Evolutionary conservation across 2,113 vertebrate species (phyloP).

Genomic region (Typhlomys cinereus): DNA sequence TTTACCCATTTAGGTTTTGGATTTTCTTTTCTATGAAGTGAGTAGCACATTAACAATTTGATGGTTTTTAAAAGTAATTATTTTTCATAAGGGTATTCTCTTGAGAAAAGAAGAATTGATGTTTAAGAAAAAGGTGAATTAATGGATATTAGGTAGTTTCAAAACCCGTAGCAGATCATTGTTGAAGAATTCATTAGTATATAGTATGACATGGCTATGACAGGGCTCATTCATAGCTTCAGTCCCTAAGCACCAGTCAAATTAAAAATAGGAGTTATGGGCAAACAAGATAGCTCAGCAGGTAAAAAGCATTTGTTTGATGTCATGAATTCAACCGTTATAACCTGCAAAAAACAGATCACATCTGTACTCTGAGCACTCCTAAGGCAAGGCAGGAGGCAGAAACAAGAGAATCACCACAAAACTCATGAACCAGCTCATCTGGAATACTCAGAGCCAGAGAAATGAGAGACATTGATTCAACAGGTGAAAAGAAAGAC

Average conservation of each 20-base stretch:
- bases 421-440: too few species aligned
- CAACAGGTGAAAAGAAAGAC: too few species aligned
- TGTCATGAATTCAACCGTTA: too few species aligned
- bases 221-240: constrained; percentile 20
- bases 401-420: too few species aligned
- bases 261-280: constrained; percentile 27
- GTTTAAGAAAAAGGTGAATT: constrained; percentile 67
- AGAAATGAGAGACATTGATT: too few species aligned
- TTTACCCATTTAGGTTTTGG: constrained; percentile 1
- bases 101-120: constrained; percentile 58
- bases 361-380: not conserved
- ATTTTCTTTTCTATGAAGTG: constrained; percentile 25
- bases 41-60: constrained; percentile 15
- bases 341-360: not conserved
- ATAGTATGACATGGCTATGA: not conserved
- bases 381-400: not conserved
- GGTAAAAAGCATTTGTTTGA: too few species aligned
- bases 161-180: constrained; percentile 46
- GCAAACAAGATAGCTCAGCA: too few species aligned
- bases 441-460: too few species aligned
- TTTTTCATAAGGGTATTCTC: constrained; percentile 37
- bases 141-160: constrained; percentile 60
- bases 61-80: constrained; percentile 25
- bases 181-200: constrained; percentile 53
- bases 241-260: constrained; percentile 37